phyloP scores from a whole-genome alignment of 1,140 invertebrate species.

The Bombyx mori region ASM3026992v2 NC_085110.1:9794001-9794500 shows the following conservation, averaged over 20 bases:
- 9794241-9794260: conserved; percentile 23
- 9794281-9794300: conserved; percentile 38
- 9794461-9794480: too few species aligned
- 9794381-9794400: conserved; percentile 20
- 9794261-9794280: conserved; percentile 23
- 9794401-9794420: too few species aligned
- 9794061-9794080: conserved; percentile 11
- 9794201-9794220: conserved; percentile 6
- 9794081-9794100: conserved; percentile 15
- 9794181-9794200: background rate
- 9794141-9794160: conserved; percentile 14
- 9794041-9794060: conserved; percentile 10
- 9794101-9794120: conserved; percentile 25
- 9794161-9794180: too few species aligned
- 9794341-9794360: conserved; percentile 39
- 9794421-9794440: conserved; percentile 8
- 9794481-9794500: too few species aligned
- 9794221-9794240: background rate
- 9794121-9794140: conserved; percentile 25
- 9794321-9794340: conserved; percentile 41
- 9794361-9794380: conserved; percentile 36
- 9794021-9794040: background rate
- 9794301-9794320: conserved; percentile 31
- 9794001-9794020: too few species aligned
- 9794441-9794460: background rate